These are phyloP conservation scores for Arizona elegans DNA, from an alignment of 2,113 vertebrate genomes.

Conservation along the genomic window DNA sequence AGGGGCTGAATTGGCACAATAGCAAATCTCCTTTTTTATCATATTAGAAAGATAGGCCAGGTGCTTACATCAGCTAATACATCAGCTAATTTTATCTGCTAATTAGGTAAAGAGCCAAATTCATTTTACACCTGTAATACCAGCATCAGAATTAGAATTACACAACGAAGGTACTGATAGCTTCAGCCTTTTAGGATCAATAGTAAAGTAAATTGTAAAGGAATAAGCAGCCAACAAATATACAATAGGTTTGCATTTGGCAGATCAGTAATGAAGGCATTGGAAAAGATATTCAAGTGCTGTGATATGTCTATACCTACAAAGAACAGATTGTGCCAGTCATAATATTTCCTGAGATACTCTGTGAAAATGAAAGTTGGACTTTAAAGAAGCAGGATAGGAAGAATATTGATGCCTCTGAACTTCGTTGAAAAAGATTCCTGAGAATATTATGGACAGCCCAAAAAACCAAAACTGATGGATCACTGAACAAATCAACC, in stretches of 20 bases:
- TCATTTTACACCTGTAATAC: slow-evolving; percentile 2
- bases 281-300: not conserved
- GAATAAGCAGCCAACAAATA: not conserved
- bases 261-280: not conserved
- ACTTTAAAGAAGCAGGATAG: not conserved
- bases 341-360: not conserved
- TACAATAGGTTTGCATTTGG: not conserved
- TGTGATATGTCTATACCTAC: not conserved
- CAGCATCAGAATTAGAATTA: not conserved
- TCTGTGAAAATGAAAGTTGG: not conserved
- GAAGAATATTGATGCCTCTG: not conserved
- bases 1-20: not conserved
- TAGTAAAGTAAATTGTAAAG: not conserved
- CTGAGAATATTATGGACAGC: not conserved
- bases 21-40: not conserved
- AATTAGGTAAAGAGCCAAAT: slow-evolving; percentile 33
- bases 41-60: not conserved
- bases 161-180: not conserved
- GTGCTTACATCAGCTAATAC: not conserved
- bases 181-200: not conserved
- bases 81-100: slow-evolving; percentile 25
- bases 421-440: not conserved
- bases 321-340: not conserved
- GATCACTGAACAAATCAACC: not conserved
- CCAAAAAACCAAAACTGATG: not conserved